Evolutionary conservation across 1,140 invertebrate genomes (phyloP).

Genomic region (Anastrepha obliqua): DNA sequence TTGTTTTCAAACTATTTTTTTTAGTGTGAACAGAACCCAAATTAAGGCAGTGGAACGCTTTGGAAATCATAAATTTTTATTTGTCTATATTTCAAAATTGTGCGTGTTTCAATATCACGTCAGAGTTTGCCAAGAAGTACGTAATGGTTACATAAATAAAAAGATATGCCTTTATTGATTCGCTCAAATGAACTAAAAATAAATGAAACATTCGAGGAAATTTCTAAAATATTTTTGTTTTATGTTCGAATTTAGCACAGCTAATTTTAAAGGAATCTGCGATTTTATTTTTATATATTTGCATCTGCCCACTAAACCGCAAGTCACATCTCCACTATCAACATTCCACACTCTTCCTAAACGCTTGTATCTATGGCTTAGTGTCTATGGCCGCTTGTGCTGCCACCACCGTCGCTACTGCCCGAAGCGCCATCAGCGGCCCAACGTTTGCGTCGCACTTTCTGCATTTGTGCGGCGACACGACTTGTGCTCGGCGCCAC

Average conservation of each 20-base stretch:
- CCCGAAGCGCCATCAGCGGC: conserved; percentile 68
- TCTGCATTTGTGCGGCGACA: conserved; percentile 71
- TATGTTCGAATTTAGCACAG: no score
- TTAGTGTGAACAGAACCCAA: not conserved
- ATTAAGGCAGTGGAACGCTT: conserved; percentile 24
- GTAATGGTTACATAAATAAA: no score
- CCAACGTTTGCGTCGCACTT: conserved; percentile 69
- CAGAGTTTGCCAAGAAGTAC: not conserved
- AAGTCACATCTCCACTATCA: not conserved
- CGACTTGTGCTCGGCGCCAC: conserved; percentile 68
- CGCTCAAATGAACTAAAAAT: not conserved
- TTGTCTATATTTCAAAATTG: conserved; percentile 20
- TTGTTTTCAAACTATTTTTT: no score
- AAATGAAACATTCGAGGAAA: not conserved
- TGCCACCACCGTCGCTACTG: conserved; percentile 62
- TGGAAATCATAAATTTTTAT: conserved; percentile 24
- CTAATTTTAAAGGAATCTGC: no score
- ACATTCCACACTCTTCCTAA: not conserved
- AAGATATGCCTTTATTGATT: no score
- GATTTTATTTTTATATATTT: not conserved
- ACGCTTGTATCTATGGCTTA: not conserved
- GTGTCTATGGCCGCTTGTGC: not conserved
- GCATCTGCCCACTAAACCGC: not conserved
- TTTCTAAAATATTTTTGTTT: not conserved
- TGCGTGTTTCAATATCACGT: conserved; percentile 34